Percentiles rank a stretch among this genome's conserved stretches.
phyloP scores from a whole-genome alignment of 2,797 vertebrate genomes.

The Karalla daura region DNA sequence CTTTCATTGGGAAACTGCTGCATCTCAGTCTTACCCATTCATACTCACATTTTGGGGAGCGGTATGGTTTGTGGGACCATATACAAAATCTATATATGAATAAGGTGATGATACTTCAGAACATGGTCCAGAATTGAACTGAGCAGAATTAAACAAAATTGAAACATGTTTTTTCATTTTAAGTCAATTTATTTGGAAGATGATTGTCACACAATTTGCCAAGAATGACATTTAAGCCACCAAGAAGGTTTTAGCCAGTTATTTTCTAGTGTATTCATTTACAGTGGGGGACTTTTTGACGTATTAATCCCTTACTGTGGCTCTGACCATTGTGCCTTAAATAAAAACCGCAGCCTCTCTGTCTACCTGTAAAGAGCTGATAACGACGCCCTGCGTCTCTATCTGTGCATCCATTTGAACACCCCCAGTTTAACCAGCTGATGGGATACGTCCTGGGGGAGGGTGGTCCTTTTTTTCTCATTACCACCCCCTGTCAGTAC shows the following conservation, averaged over 20 bases:
- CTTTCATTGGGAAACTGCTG: no score
- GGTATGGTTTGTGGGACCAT: no score
- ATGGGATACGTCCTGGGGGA: constrained; percentile 41
- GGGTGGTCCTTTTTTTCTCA: constrained; percentile 66
- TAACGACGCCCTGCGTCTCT: constrained; percentile 64
- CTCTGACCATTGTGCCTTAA: constrained; percentile 42
- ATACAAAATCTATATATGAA: no score
- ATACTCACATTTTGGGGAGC: no score
- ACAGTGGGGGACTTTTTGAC: constrained; percentile 30
- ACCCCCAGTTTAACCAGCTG: constrained; percentile 55
- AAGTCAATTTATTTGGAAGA: no score
- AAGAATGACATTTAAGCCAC: not conserved
- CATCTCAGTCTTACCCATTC: no score
- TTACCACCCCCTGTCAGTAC: constrained; percentile 79
- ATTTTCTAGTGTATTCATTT: constrained; percentile 9
- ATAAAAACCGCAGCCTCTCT: constrained; percentile 41
- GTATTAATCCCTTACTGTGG: constrained; percentile 44
- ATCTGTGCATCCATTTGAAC: constrained; percentile 71
- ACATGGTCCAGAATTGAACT: no score
- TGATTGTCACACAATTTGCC: not conserved
- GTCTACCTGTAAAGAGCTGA: constrained; percentile 68
- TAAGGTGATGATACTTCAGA: no score
- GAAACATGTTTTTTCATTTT: not conserved
- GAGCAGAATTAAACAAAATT: no score
- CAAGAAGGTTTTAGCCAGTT: not conserved